A percentile compares a stretch with the other conserved stretches of the same genome.
Evolutionary conservation across 2,888 invertebrate species (phyloP).

Genomic region (Reticulitermes lucifugus): DNA sequence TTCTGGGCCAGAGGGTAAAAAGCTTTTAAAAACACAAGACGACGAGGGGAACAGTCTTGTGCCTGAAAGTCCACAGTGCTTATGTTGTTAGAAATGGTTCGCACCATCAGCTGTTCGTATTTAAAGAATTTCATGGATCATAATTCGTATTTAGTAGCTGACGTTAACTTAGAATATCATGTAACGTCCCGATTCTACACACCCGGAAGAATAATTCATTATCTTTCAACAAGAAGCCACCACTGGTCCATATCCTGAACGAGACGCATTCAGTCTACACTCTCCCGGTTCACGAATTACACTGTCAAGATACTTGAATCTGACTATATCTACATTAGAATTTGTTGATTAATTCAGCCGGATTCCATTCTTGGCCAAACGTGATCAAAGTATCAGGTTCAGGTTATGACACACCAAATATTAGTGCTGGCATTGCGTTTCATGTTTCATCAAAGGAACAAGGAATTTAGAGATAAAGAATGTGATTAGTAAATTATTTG

Average conservation of each 20-base stretch:
- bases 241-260: too few species aligned
- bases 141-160: too few species aligned
- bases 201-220: too few species aligned
- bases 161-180: too few species aligned
- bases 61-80: background rate
- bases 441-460: background rate
- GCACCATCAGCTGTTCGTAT: background rate
- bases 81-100: conserved; percentile 2
- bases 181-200: too few species aligned
- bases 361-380: conserved; percentile 22
- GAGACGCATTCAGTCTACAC: too few species aligned
- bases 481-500: background rate
- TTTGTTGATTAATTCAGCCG: conserved; percentile 9
- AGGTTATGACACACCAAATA: background rate
- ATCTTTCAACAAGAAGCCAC: too few species aligned
- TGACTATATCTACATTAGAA: background rate
- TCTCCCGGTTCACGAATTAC: background rate
- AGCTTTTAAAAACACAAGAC: background rate
- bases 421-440: background rate
- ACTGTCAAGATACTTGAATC: background rate
- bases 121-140: background rate
- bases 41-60: background rate
- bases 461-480: background rate
- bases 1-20: too few species aligned
- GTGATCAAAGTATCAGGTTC: conserved; percentile 5